These are phyloP conservation scores for Nanger granti DNA, from an alignment of 2,113 vertebrate genomes.

Conservation along the genomic window DNA sequence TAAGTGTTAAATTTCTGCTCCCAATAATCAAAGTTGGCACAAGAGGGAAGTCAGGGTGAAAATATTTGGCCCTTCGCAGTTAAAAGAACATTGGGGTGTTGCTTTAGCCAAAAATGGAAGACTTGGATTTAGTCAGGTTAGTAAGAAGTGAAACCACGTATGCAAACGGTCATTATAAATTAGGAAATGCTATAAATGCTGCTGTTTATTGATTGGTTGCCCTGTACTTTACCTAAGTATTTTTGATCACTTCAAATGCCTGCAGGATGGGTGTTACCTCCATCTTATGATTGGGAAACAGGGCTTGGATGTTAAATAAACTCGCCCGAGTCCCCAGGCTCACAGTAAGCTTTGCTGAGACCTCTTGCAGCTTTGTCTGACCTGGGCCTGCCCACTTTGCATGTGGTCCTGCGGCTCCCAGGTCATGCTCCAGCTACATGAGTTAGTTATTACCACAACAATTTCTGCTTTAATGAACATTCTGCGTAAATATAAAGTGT, in stretches of 20 bases:
- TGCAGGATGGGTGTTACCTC: background rate
- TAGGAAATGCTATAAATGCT: background rate
- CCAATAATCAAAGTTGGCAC: background rate
- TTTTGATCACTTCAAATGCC: background rate
- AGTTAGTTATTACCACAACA: background rate
- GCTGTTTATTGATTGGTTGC: background rate
- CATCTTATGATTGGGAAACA: background rate
- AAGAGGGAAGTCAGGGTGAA: background rate
- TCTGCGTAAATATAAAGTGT: background rate
- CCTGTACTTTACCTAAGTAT: background rate
- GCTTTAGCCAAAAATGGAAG: background rate
- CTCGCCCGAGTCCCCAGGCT: background rate
- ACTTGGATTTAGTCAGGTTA: background rate
- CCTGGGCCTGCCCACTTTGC: background rate
- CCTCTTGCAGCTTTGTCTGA: background rate
- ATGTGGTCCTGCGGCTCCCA: background rate
- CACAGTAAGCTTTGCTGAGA: background rate
- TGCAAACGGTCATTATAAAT: background rate
- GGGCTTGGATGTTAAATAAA: background rate
- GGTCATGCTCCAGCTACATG: background rate
- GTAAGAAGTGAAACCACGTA: background rate
- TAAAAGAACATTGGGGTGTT: background rate
- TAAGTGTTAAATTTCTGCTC: background rate
- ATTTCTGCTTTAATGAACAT: background rate
- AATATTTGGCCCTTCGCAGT: background rate